Percentiles rank a stretch among this genome's conserved stretches.
Evolutionary conservation across 2,797 vertebrate species (phyloP).

Genomic region (Eulemur rubriventer): DNA sequence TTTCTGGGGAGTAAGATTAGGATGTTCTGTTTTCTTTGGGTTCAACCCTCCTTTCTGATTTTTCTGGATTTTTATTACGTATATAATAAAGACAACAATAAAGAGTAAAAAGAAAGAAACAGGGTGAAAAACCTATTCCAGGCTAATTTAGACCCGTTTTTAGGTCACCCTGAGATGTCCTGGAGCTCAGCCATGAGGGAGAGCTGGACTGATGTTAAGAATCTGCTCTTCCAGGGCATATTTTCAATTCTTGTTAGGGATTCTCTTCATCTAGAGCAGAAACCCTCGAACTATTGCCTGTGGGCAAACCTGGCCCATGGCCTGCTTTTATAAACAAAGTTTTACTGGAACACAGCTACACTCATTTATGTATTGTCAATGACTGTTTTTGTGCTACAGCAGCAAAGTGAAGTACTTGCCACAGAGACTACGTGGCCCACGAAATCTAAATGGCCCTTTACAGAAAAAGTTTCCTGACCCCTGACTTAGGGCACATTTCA

Average conservation of each 20-base stretch:
- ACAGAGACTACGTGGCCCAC: not conserved
- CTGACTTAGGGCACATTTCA: not conserved
- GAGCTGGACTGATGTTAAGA: not conserved
- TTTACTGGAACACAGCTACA: not conserved
- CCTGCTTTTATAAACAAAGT: not conserved
- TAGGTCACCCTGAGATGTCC: not conserved
- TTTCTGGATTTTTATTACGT: not conserved
- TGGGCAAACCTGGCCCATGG: not conserved
- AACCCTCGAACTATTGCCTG: not conserved
- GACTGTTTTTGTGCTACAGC: not conserved
- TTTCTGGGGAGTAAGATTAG: not conserved
- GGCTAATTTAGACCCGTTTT: not conserved
- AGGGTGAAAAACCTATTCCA: not conserved
- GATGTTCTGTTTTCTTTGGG: not conserved
- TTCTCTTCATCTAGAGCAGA: not conserved
- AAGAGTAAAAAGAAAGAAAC: not conserved
- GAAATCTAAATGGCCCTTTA: not conserved
- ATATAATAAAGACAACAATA: not conserved
- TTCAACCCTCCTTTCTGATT: not conserved
- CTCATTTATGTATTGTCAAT: not conserved
- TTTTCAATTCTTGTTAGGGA: not conserved
- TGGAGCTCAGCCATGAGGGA: not conserved
- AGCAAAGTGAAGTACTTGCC: not conserved
- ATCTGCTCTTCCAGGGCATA: not conserved
- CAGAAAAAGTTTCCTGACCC: not conserved